Evolutionary conservation across 2,113 vertebrate species (phyloP), one percentile per base, ranked within the genome.

Genomic region (Chaenocephalus aceratus): DNA sequence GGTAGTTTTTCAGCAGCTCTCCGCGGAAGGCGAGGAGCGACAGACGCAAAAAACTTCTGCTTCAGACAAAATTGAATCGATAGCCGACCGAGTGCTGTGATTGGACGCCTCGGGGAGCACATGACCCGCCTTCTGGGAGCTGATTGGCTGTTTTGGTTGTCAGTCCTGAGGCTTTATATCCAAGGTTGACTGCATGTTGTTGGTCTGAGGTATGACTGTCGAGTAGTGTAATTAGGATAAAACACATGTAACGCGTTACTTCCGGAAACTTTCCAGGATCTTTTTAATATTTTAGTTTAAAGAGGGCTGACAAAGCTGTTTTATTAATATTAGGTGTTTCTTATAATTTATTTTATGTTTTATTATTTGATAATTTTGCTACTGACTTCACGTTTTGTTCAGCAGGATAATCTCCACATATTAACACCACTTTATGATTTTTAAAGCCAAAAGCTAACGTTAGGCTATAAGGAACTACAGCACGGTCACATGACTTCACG

Each of bases 31-130:
- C 68, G 66, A 83, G 61, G 71, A 80, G 64, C 80, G 86, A 91
- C 88, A 79, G 82, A 86, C 82, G 87, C 90, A 72, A 89, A 94
- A 90, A 94, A 76, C 54, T 92, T 94, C 94, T 91, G 86, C 86
- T 71, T 81, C 85, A 87, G 91, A 88, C 86, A 80, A 41, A 91
- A 91, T 86, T 76, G 82, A 89, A 86, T 89, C 88, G 79, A 86
- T 84, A 75, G 78, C 78, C 59, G 75, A 79, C 3, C 11, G 36
- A 9, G 12, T 16, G 2, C 6, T 76, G 30, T 90, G 84, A 95
- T 94, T 96, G 95, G 95, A 77, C 76, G 76, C 10, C 56, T 10
- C 1, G 1, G 44, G 45, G 9, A 2, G 2, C 4, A 13, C 48
- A 64, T 23, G 57, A 0, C 66, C 89, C 92, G 85, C 92, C 93